Base-by-base conservation (phyloP, 2,113 vertebrate genomes). In the Osmerus mordax region DNA sequence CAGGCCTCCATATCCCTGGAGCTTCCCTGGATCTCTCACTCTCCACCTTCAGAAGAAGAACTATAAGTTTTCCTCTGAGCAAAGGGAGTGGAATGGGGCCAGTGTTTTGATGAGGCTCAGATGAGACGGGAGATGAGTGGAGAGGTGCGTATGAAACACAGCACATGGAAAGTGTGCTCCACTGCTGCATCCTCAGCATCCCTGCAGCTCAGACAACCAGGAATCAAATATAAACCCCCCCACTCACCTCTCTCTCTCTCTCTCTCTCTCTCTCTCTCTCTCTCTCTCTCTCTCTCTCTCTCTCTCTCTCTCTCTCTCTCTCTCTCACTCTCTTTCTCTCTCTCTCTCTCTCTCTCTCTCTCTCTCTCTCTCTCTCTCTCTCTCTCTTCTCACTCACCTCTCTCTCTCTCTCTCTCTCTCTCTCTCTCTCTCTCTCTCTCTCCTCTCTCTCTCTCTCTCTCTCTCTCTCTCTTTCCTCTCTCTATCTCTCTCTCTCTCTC, bases 371-470 rank as follows among this genome's bases (percentile, higher is more conserved):
- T n/a, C n/a, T n/a, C 41, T 76, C 70, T 62, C 29, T 73, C 65
- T 66, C 36, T 41, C 47, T 60, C 16, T 23, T n/a, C n/a, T n/a
- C 16, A 63, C 59, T 47, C 13, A 36, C 23, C 69, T 60, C 19
- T 71, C 18, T 23, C 21, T 25, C 36, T 12, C 47, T 58, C 58
- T 53, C 36, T 61, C 69, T 52, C n/a, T 71, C 14, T 25, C 3
- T 52, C 41, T 18, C 36, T 65, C 36, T 18, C 36, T 65, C 74
- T 73, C 21, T 77, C 19, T 78, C 79, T 71, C 67, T 78, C n/a
- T n/a, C n/a, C 23, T 71, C 53, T 60, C 76, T 67, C 1, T 69
- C 67, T 73, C 61, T 60, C 16, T 18, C 19, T 25, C 36, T 12
- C 47, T 58, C 65, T 69, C 74, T 73, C 32, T 59, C n/a, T n/a